Evolutionary conservation across 2,888 invertebrate species (phyloP), one percentile per base, ranked within the genome.

Genomic region (Athrips mouffetella): DNA sequence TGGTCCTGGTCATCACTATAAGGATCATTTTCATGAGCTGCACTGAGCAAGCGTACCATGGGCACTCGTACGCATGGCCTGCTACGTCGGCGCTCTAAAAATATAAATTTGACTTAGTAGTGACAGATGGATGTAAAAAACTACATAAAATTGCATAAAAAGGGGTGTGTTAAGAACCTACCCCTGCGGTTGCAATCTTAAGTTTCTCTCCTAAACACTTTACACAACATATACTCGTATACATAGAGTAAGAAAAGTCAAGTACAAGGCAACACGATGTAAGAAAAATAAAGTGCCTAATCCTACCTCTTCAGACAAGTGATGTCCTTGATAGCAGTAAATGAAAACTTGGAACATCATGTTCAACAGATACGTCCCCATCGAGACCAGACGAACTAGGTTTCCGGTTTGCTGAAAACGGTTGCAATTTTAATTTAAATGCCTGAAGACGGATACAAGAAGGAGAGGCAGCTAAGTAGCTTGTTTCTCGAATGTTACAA

Each of bases 291-390:
- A n/a, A n/a, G n/a, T n/a, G n/a, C n/a, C n/a, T n/a, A n/a, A n/a
- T n/a, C n/a, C 63, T 59, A 89, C 90, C 77, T 89, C 85, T 51
- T 78, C 77, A 7, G 82, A 74, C 0, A 90, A 70, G 48, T 88
- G 76, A 40, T 84, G 84, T n/a, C 90, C 90, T 56, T 89, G 89
- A 57, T 89, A 90, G 52, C 90, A 90, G 62, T 89, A 90, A 11
- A 89, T 66, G 61, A 88, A 89, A 3, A 90, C 81, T 67, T 90
- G 89, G 48, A 76, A 83, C 52, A 76, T 74, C 88, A 90, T 89
- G 55, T 83, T 83, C 21, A 83, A 47, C 0, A 87, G 66, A 54
- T 88, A 90, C 0, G 81, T 78, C 1, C 76, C 73, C 79, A 89
- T 88, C 0, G 85, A 77, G 11, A 85, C 39, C 10, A 89, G 63